Evolutionary conservation across 2,888 invertebrate genomes (phyloP).

Genomic region (Heliconius charithonia): DNA sequence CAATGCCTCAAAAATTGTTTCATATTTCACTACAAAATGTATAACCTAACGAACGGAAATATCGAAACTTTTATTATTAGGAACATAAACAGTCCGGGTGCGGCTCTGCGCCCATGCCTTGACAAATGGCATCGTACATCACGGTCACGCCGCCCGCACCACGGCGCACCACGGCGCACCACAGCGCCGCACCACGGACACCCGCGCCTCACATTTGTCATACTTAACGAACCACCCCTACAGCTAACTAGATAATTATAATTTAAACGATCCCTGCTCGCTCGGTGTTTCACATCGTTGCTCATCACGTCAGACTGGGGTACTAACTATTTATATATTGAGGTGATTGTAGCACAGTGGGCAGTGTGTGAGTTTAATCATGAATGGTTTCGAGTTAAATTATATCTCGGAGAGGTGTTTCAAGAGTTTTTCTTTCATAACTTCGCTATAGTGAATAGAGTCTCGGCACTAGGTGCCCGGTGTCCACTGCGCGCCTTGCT

Average conservation of each 20-base stretch:
- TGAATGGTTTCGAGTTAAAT: no score
- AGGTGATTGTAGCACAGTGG: no score
- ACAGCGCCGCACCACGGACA: not conserved
- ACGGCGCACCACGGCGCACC: not conserved
- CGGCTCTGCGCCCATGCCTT: slow-evolving; percentile 30
- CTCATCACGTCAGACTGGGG: not conserved
- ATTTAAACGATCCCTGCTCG: slow-evolving; percentile 35
- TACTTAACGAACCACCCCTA: slow-evolving; percentile 35
- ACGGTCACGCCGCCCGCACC: not conserved
- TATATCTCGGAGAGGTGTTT: no score
- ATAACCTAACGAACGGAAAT: not conserved
- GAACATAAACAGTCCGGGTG: slow-evolving; percentile 13
- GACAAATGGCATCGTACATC: slow-evolving; percentile 32
- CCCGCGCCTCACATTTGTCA: slow-evolving; percentile 34
- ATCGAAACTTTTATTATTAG: not conserved
- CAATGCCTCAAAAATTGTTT: no score
- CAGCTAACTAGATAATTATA: slow-evolving; percentile 41
- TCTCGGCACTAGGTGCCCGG: no score
- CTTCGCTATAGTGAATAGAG: no score
- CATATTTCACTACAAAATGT: not conserved
- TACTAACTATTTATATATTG: not conserved
- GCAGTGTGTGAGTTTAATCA: no score
- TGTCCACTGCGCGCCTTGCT: no score
- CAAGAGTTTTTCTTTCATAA: no score
- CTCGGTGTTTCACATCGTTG: not conserved